Percentiles rank a stretch among this genome's conserved stretches.
phyloP scores from a whole-genome alignment of 2,888 invertebrate species.

The Zygothrica quintamaculata region DNA sequence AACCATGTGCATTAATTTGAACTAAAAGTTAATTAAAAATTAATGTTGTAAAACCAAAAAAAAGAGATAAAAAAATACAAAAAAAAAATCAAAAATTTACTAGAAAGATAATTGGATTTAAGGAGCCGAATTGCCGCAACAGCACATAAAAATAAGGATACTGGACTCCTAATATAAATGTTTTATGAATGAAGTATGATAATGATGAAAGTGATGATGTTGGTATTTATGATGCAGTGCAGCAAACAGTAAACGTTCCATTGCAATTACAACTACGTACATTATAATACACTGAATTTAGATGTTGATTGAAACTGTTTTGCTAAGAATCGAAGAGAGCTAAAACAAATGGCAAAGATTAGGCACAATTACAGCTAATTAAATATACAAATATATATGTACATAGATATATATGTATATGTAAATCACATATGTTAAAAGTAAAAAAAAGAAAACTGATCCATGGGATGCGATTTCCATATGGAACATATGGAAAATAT shows the following conservation, averaged over 20 bases:
- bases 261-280: conserved; percentile 60
- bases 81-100: conserved; percentile 28
- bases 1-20: conserved; percentile 81
- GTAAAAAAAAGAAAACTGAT: conserved; percentile 15
- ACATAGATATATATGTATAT: conserved; percentile 1
- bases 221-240: conserved; percentile 23
- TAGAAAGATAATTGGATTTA: conserved; percentile 40
- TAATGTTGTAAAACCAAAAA: conserved; percentile 79
- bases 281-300: conserved; percentile 43
- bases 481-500: conserved; percentile 23
- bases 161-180: conserved; percentile 25
- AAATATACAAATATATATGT: conserved; percentile 14
- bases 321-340: conserved; percentile 28
- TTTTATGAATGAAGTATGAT: conserved; percentile 12
- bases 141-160: conserved; percentile 45
- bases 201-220: conserved; percentile 6
- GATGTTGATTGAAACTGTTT: conserved; percentile 44
- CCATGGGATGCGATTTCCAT: conserved; percentile 41
- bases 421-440: neutral
- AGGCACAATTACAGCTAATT: conserved; percentile 28
- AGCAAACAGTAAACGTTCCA: conserved; percentile 67
- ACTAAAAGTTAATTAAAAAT: conserved; percentile 82
- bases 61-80: conserved; percentile 52
- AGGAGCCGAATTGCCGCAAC: conserved; percentile 48
- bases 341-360: conserved; percentile 20